These are phyloP conservation scores for Plebejus melissa DNA, from an alignment of 2,888 invertebrate species.

Conservation along the genomic window DNA sequence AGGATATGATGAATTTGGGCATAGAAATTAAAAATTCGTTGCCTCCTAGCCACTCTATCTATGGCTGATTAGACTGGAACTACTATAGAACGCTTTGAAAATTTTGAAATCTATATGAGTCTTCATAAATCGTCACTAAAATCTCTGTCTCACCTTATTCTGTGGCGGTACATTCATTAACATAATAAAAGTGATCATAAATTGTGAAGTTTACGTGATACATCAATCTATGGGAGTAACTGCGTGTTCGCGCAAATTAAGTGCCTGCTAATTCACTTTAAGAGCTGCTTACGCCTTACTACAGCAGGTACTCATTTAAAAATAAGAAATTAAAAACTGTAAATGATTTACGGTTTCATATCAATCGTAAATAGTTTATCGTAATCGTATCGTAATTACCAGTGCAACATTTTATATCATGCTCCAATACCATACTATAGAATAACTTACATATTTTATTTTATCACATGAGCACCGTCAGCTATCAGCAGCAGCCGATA, in stretches of 20 bases:
- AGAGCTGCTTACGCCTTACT: too few species aligned
- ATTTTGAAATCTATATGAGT: background rate
- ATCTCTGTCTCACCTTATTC: background rate
- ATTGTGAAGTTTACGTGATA: background rate
- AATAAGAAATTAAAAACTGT: too few species aligned
- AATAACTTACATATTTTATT: too few species aligned
- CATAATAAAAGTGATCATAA: constrained; percentile 16
- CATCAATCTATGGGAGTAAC: background rate
- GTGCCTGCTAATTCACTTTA: background rate
- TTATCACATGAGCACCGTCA: too few species aligned
- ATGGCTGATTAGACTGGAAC: background rate
- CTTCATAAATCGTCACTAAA: background rate
- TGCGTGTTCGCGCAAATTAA: background rate
- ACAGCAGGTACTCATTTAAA: too few species aligned
- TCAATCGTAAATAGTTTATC: too few species aligned
- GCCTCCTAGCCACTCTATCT: background rate
- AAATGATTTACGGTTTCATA: too few species aligned
- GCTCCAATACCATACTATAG: too few species aligned
- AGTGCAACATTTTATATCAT: too few species aligned
- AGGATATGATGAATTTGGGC: background rate
- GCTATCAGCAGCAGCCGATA: too few species aligned
- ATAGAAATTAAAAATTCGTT: background rate
- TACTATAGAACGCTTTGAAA: too few species aligned
- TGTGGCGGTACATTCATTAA: constrained; percentile 17
- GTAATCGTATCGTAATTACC: too few species aligned